phyloP scores from a whole-genome alignment of 2,797 vertebrate genomes.

The Spondyliosoma cantharus region DNA sequence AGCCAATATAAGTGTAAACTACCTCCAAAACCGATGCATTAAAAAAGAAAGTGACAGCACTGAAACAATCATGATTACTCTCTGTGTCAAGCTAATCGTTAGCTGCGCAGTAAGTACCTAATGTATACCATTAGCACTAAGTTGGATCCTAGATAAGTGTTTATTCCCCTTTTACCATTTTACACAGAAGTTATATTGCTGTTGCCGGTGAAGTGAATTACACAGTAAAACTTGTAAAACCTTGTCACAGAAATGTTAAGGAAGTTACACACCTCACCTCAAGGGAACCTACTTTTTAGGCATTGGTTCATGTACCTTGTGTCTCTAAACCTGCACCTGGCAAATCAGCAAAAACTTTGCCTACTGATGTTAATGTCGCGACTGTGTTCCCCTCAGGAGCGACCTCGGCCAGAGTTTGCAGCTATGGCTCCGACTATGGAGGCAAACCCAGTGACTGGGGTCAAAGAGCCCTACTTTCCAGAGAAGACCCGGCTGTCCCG shows the following conservation, averaged over 20 bases:
- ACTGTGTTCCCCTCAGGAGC: conserved; percentile 75
- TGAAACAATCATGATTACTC: no score
- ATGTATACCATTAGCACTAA: background rate
- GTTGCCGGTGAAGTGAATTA: background rate
- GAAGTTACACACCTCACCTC: background rate
- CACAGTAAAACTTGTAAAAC: background rate
- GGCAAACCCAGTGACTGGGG: conserved; percentile 85
- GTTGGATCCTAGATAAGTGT: background rate
- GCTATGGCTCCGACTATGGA: conserved; percentile 85
- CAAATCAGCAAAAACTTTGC: background rate
- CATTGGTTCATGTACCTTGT: background rate
- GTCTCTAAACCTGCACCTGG: background rate
- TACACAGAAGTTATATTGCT: no score
- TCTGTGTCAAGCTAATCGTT: background rate
- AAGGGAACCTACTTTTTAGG: background rate
- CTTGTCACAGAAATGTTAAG: background rate
- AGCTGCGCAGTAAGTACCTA: background rate
- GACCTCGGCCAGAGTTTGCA: conserved; percentile 85
- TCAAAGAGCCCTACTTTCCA: conserved; percentile 87
- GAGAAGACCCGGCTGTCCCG: conserved; percentile 79
- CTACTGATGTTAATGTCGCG: conserved; percentile 2
- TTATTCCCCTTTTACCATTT: background rate
- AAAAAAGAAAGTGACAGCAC: no score
- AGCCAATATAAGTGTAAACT: no score
- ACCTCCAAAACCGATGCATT: no score